Evolutionary conservation across 2,797 vertebrate genomes (phyloP), one percentile per base, ranked within the genome.

Genomic region (Pachyuromys duprasi): DNA sequence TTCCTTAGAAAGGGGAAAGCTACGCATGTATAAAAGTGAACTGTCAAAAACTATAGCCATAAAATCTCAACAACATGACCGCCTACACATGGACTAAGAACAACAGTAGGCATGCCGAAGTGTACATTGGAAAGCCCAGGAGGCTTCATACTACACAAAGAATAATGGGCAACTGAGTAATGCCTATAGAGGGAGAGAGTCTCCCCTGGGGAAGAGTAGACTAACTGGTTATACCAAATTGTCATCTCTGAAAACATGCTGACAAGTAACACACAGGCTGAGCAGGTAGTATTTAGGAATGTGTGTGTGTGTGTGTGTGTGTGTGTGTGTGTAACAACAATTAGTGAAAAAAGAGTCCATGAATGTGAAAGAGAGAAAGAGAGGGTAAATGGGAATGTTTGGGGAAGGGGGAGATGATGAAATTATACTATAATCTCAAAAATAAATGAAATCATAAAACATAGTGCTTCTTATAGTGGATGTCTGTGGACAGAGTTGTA

Each of bases 381-480:
- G 55, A 33, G 22, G 39, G 9, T 65, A 31, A 31, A 65, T 31
- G 9, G 18, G 11, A 67, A 12, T 6, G 11, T 49, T 49, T 84
- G 20, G 42, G 33, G 82, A 2, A 28, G 18, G 31, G 49, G 11
- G 49, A 49, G 20, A 49, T 13, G 28, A 67, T n/a, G 6, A 2
- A 49, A 84, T 24, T 49, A 39, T 80, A 60, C 36, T 36, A 65
- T 22, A 83, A 65, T 67, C 42, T 49, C 82, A 33, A n/a, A 67
- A 67, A 84, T 67, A 84, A 67, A 67, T 7, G 11, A 67, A 67
- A 45, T 24, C 67, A 24, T 31, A n/a, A n/a, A 84, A 15, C 31
- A 53, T n/a, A 6, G 3, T 20, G 13, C 9, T 86, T 93, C 89
- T 97, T 97, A 97, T 95, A 97, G 96, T 91, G 96, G 97, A 97